A percentile compares a stretch with the other conserved stretches of the same genome.
These are phyloP conservation scores for Latrodectus elegans DNA, from an alignment of 2,888 invertebrate species.

Conservation along the genomic window DNA sequence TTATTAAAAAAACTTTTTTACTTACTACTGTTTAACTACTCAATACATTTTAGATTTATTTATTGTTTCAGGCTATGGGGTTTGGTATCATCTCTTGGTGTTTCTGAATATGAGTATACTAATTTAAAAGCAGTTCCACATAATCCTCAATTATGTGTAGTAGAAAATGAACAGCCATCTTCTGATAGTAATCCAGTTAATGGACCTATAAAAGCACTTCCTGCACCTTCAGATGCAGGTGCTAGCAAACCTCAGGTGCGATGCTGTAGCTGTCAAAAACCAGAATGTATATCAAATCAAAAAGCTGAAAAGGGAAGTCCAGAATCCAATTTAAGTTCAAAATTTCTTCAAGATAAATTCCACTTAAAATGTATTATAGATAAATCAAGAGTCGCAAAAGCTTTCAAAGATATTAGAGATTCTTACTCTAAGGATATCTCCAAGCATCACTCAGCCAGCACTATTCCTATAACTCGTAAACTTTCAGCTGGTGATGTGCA, in stretches of 20 bases:
- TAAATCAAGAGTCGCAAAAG: not conserved
- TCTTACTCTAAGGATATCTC: conserved; percentile 3
- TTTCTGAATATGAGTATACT: not conserved
- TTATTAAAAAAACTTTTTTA: no score
- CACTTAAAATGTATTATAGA: conserved; percentile 1
- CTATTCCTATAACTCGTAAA: not conserved
- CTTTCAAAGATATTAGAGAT: conserved; percentile 15
- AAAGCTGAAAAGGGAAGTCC: not conserved
- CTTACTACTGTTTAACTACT: no score
- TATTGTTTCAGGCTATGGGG: conserved; percentile 41
- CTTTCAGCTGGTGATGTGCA: not conserved
- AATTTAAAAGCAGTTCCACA: not conserved
- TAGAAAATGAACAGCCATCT: not conserved
- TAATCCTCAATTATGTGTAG: not conserved
- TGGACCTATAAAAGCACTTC: not conserved
- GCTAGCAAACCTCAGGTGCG: not conserved
- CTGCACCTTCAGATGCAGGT: no score
- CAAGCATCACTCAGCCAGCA: not conserved
- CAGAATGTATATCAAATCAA: not conserved
- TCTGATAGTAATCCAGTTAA: not conserved
- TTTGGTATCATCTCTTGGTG: not conserved
- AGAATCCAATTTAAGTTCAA: not conserved
- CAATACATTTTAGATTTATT: no score
- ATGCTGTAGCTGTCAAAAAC: not conserved
- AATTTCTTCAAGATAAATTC: not conserved